Conservation (phyloP, 2,888 invertebrate species). For the Crepidodera aurea region DNA sequence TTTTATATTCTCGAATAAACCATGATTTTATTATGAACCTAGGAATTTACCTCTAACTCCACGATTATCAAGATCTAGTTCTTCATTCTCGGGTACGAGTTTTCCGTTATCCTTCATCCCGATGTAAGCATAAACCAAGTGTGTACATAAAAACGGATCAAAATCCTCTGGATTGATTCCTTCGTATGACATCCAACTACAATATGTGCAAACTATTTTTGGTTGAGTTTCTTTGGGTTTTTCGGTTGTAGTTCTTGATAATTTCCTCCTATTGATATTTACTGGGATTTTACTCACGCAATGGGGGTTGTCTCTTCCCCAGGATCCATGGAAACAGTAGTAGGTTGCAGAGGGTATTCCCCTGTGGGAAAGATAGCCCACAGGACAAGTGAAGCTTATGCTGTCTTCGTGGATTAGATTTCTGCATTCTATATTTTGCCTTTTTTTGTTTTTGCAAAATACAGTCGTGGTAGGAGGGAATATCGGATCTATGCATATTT, state of each 20-base stretch:
- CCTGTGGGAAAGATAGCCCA: neutral
- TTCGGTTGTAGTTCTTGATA: neutral
- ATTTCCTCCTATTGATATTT: neutral
- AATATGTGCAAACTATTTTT: constrained; percentile 48
- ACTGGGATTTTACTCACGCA: neutral
- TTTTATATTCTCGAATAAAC: too few relatives aligned
- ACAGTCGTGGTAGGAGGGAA: constrained; percentile 2
- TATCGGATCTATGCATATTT: neutral
- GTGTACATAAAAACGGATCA: constrained; percentile 44
- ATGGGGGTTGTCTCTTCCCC: neutral
- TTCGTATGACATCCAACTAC: constrained; percentile 44
- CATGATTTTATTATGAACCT: too few relatives aligned
- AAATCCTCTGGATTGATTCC: constrained; percentile 42
- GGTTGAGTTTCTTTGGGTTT: neutral
- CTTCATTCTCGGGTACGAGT: constrained; percentile 20
- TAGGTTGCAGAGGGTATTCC: neutral
- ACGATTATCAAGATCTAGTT: neutral
- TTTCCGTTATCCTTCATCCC: constrained; percentile 43
- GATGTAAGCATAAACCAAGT: constrained; percentile 44
- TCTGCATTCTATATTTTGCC: neutral
- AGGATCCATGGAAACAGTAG: constrained; percentile 12
- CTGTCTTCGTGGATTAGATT: constrained; percentile 1
- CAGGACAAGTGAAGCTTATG: constrained; percentile 14
- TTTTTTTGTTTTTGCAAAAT: constrained; percentile 4
- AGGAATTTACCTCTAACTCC: neutral